A percentile compares a stretch with the other conserved stretches of the same genome.
phyloP scores from a whole-genome alignment of 2,113 vertebrate genomes.

The human region GRCh38 chrX:29109001-29109500 shows the following conservation, averaged over 20 bases:
- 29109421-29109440: not conserved
- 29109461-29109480: not conserved
- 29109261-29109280: not conserved
- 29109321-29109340: not conserved
- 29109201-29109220: not conserved
- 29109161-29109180: not conserved
- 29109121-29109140: not conserved
- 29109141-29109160: not conserved
- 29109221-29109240: not conserved
- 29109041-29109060: not conserved
- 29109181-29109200: not conserved
- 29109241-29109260: not conserved
- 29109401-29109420: not conserved
- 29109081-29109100: not conserved
- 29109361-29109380: not conserved
- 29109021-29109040: not conserved
- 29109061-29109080: not conserved
- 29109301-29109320: not conserved
- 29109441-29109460: not conserved
- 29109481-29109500: not conserved
- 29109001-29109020: not conserved
- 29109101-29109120: not conserved
- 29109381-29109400: not conserved
- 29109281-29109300: not conserved
- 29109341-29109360: not conserved